Evolutionary conservation across 1,140 invertebrate species (phyloP).

Genomic region (Papilio polyxenes): DNA sequence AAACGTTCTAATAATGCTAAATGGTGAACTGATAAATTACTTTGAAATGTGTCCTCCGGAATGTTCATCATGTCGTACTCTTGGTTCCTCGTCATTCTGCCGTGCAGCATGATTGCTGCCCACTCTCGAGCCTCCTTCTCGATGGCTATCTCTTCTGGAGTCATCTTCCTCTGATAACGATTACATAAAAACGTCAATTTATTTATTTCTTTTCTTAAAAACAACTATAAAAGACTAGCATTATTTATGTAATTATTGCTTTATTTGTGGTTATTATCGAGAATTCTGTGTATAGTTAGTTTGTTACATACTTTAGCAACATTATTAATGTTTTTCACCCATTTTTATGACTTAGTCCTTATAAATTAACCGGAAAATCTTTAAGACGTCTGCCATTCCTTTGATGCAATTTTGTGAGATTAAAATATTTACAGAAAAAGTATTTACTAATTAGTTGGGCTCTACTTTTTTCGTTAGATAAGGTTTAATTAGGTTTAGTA

Average conservation of each 20-base stretch:
- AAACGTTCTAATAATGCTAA: background rate
- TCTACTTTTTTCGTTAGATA: too few relatives aligned
- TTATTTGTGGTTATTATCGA: too few relatives aligned
- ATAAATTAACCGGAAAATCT: too few relatives aligned
- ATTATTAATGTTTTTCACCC: too few relatives aligned
- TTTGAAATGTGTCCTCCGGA: constrained; percentile 53
- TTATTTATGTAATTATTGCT: background rate
- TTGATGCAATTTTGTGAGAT: too few relatives aligned
- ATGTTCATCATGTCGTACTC: constrained; percentile 53
- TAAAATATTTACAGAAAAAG: too few relatives aligned
- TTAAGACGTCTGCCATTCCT: too few relatives aligned
- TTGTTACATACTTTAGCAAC: too few relatives aligned
- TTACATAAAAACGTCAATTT: background rate
- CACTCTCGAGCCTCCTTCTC: constrained; percentile 65
- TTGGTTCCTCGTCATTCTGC: constrained; percentile 58
- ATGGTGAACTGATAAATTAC: constrained; percentile 42
- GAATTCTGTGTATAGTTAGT: too few relatives aligned
- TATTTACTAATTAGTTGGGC: too few relatives aligned
- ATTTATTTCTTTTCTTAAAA: background rate
- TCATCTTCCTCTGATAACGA: constrained; percentile 30
- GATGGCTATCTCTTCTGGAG: constrained; percentile 58
- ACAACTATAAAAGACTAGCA: background rate
- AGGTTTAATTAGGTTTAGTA: too few relatives aligned
- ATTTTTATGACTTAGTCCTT: too few relatives aligned
- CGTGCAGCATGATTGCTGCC: constrained; percentile 65